Evolutionary conservation across 2,888 invertebrate species (phyloP).

Genomic region (Muscina levida): DNA sequence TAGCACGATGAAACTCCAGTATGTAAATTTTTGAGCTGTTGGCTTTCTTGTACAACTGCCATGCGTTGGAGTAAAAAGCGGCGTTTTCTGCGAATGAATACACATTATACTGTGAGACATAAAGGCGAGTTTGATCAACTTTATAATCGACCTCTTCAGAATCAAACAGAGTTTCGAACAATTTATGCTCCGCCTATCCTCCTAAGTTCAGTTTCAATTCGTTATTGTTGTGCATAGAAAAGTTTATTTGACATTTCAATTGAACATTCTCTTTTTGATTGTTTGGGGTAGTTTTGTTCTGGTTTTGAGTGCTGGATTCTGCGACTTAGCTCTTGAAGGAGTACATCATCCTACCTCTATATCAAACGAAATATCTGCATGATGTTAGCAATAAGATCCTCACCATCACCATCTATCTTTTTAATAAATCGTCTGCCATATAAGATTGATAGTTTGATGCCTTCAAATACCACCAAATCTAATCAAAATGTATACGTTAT

Average conservation of each 20-base stretch:
- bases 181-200: background rate
- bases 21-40: too few relatives aligned
- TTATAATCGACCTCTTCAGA: too few relatives aligned
- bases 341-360: background rate
- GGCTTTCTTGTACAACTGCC: too few relatives aligned
- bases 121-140: too few relatives aligned
- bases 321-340: constrained; percentile 1
- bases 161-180: constrained; percentile 1
- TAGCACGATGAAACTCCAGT: too few relatives aligned
- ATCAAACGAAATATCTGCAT: constrained; percentile 7
- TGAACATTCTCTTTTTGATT: constrained; percentile 11
- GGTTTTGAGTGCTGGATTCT: constrained; percentile 13
- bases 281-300: constrained; percentile 5
- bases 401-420: background rate
- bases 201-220: too few relatives aligned
- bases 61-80: too few relatives aligned
- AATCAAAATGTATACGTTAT: background rate
- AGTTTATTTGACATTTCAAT: background rate
- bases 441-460: background rate
- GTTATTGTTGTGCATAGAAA: too few relatives aligned
- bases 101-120: too few relatives aligned
- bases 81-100: too few relatives aligned
- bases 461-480: background rate
- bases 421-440: background rate
- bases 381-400: constrained; percentile 3